These are phyloP conservation scores for Caenorhabditis japonica DNA, from an alignment of 2,888 invertebrate genomes.

Conservation along the genomic window DNA sequence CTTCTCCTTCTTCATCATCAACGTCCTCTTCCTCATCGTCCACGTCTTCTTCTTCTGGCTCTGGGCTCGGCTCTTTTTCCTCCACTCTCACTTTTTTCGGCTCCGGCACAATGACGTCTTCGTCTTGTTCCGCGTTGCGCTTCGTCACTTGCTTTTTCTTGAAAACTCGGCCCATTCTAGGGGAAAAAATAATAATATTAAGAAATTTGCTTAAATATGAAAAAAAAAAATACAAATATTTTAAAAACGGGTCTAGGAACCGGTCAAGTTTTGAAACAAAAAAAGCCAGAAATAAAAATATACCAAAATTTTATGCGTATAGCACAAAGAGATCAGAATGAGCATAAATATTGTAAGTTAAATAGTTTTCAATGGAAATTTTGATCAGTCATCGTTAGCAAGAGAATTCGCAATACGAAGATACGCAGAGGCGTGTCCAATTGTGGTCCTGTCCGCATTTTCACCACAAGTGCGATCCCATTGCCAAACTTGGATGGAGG, in stretches of 20 bases:
- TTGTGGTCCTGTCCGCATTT: constrained; percentile 39
- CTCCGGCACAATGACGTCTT: constrained; percentile 5
- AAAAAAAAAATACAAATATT: not conserved
- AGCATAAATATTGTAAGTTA: constrained; percentile 2
- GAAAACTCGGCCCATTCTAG: constrained; percentile 47
- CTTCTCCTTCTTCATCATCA: constrained; percentile 8
- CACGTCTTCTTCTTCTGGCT: constrained; percentile 35
- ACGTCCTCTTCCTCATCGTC: constrained; percentile 25
- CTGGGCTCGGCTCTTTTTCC: constrained; percentile 14
- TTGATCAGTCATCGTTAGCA: constrained; percentile 22
- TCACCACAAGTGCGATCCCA: constrained; percentile 49
- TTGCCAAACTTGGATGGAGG: constrained; percentile 35
- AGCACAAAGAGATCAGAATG: not conserved
- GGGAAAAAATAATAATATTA: not conserved
- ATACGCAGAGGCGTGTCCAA: constrained; percentile 40
- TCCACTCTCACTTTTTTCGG: constrained; percentile 37
- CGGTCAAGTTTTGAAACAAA: not conserved
- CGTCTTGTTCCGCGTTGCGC: constrained; percentile 7
- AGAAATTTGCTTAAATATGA: constrained; percentile 3
- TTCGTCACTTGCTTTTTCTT: constrained; percentile 33
- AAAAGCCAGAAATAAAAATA: constrained; percentile 1
- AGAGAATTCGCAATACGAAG: constrained; percentile 43
- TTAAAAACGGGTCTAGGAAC: not conserved
- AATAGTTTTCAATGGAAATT: too few species aligned
- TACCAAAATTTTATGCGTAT: not conserved